Evolutionary conservation across 2,113 vertebrate genomes (phyloP), one percentile per base, ranked within the genome.

Genomic region (Machaerirhynchus nigripectus): DNA sequence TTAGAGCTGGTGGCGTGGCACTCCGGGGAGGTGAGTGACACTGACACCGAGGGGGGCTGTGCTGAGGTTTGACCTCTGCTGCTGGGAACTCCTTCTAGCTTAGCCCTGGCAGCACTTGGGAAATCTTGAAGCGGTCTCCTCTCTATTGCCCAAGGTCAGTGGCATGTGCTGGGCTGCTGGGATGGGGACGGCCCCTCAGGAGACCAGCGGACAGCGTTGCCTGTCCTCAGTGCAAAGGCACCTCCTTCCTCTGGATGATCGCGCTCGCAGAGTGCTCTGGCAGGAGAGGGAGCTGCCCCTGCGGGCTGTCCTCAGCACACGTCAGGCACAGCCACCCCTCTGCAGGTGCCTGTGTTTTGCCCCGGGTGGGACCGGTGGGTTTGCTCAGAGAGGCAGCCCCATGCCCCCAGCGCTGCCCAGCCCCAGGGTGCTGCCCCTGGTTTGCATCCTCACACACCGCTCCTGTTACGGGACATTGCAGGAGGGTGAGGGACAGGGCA

Each of bases 141-240:
- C 33, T 13, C n/a, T 7, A 37, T 28, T 30, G 31, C 81, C 24
- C 47, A 10, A 18, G 30, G 47, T 40, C 0, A 0, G 64, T 0
- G 52, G 37, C 10, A 3, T 0, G 3, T 23, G 20, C 53, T 3
- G 3, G 44, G 57, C 39, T 64, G 31, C 26, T 7, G 56, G 60
- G 31, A 7, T 8, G 30, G 60, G 60, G 33, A 35, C 0, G 0
- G 57, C 33, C 20, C 35, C 55, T 39, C 19, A 3, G 1, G 13
- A 37, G 37, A 35, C 11, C 7, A 0, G 2, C 28, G 20, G 35
- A 31, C 1, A 13, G n/a, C 0, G 0, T 2, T 20, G 7, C 42
- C 57, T 20, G 31, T 55, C 35, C 42, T 11, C 23, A 11, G 46
- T 0, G 24, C 61, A 26, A 20, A 27, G 30, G 15, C 24, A 3